phyloP scores from a whole-genome alignment of 2,113 vertebrate genomes.

The Phyllostomus hastatus region DNA sequence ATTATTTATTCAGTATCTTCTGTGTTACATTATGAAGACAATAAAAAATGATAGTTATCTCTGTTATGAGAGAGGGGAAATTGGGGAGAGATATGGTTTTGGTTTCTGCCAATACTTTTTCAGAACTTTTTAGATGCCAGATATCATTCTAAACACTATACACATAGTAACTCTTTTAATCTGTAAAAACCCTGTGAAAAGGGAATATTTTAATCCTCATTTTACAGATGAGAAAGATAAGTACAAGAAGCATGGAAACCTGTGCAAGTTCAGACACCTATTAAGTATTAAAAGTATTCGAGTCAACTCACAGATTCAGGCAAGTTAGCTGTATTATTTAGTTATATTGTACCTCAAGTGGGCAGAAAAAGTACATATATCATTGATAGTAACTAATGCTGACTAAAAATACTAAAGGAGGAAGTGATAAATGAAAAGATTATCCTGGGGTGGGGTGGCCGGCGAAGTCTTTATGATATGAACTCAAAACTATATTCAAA shows the following conservation, averaged over 20 bases:
- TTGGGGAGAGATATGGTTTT: background rate
- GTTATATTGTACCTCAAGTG: background rate
- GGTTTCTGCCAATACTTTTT: background rate
- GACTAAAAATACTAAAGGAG: background rate
- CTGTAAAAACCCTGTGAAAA: background rate
- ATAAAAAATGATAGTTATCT: background rate
- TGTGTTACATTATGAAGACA: background rate
- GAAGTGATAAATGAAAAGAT: background rate
- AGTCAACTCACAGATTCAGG: background rate
- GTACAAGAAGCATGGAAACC: background rate
- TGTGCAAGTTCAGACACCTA: background rate
- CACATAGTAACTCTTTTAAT: background rate
- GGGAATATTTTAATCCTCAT: background rate
- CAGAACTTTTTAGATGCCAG: background rate
- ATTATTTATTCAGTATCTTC: slow-evolving; percentile 17
- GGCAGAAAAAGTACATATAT: background rate
- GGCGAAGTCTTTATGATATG: background rate
- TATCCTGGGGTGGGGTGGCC: background rate
- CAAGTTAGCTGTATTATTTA: background rate
- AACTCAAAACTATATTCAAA: background rate
- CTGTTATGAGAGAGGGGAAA: background rate
- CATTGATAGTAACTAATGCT: background rate
- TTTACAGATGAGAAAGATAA: slow-evolving; percentile 8
- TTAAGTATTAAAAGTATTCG: background rate
- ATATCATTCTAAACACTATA: background rate